Evolutionary conservation across 2,888 invertebrate species (phyloP).

Genomic region (Cistogaster globosa): DNA sequence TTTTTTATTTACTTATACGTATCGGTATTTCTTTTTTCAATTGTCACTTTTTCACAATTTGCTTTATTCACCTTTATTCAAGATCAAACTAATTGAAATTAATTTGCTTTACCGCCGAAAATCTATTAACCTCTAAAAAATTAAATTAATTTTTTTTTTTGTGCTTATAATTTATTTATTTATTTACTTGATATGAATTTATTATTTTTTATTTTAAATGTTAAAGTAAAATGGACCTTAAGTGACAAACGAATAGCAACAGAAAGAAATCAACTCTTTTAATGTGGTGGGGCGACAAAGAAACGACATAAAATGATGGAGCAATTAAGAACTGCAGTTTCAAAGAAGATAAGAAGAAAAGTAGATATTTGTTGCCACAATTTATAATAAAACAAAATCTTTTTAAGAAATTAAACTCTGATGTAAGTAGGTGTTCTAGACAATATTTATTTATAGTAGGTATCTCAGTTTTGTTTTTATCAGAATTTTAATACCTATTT

Average conservation of each 20-base stretch:
- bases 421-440: no score
- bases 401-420: no score
- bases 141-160: neutral
- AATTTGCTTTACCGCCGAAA: neutral
- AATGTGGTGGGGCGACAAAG: neutral
- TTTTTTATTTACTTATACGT: neutral
- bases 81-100: constrained; percentile 60
- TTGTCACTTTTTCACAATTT: constrained; percentile 37
- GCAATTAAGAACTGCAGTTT: neutral
- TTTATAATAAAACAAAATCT: no score
- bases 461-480: no score
- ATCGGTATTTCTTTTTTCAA: constrained; percentile 4
- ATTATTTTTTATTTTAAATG: no score
- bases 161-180: neutral
- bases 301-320: neutral
- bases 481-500: no score
- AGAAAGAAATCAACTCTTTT: neutral
- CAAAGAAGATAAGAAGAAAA: neutral
- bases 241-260: neutral
- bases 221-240: neutral
- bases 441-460: neutral
- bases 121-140: constrained; percentile 15
- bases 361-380: no score
- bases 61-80: constrained; percentile 52
- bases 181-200: neutral